Evolutionary conservation across 2,888 invertebrate genomes (phyloP).

Genomic region (Sabatieria punctata): DNA sequence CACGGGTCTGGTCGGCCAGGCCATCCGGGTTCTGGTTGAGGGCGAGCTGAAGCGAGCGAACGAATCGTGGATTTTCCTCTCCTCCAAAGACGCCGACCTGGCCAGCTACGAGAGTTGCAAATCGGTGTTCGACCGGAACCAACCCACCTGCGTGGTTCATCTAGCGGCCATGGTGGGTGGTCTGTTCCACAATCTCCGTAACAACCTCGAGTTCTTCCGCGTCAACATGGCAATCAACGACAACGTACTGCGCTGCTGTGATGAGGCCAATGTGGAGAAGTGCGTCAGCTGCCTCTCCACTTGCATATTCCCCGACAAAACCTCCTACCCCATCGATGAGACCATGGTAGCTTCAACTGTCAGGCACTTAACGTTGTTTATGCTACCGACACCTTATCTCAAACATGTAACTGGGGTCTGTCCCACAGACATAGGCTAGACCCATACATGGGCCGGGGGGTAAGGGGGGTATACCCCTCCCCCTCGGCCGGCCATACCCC

Average conservation of each 20-base stretch:
- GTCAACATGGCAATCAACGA: constrained; percentile 79
- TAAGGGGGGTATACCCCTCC: too few species aligned
- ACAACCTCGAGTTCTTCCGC: constrained; percentile 78
- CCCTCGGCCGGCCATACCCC: too few species aligned
- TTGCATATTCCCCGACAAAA: constrained; percentile 95
- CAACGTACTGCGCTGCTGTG: constrained; percentile 56
- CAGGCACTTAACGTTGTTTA: too few species aligned
- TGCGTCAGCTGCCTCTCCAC: constrained; percentile 97
- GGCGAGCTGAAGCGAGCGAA: constrained; percentile 36
- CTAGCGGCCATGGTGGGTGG: constrained; percentile 98
- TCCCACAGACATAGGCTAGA: too few species aligned
- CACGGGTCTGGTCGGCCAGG: constrained; percentile 78
- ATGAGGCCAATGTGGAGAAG: constrained; percentile 56
- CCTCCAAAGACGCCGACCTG: constrained; percentile 80
- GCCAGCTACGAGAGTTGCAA: constrained; percentile 30
- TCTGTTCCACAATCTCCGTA: constrained; percentile 79
- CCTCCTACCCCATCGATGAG: constrained; percentile 90
- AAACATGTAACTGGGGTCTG: too few species aligned
- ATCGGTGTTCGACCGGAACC: constrained; percentile 66
- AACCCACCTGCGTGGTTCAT: constrained; percentile 88
- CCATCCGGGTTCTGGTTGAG: constrained; percentile 56
- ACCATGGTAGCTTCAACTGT: constrained; percentile 91
- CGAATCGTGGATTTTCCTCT: constrained; percentile 75
- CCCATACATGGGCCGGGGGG: too few species aligned
- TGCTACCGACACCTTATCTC: too few species aligned